phyloP scores from a whole-genome alignment of 1,140 invertebrate species.

The Heliconius hewitsoni region DNA sequence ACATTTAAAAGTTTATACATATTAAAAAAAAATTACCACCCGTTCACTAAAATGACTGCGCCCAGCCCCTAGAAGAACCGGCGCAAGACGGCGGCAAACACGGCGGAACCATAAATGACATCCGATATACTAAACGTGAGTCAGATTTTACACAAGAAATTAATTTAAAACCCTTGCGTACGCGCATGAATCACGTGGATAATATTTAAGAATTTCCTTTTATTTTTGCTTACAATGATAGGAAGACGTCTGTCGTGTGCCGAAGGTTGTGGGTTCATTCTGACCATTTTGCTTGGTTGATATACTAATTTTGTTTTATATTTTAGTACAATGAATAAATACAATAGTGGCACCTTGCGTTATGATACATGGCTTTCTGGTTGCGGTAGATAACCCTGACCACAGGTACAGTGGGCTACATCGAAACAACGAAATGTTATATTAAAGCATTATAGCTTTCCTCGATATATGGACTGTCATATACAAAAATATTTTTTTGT shows the following conservation, averaged over 20 bases:
- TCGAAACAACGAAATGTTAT: no score
- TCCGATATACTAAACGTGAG: slow-evolving; percentile 10
- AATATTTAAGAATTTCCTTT: slow-evolving; percentile 6
- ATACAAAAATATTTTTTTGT: no score
- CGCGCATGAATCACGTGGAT: slow-evolving; percentile 4
- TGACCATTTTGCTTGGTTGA: background rate
- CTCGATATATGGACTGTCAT: no score
- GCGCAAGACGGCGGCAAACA: background rate
- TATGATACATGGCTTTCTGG: no score
- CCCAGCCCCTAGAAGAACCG: no score
- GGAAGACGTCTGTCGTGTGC: background rate
- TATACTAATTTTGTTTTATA: background rate
- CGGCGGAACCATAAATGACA: slow-evolving; percentile 4
- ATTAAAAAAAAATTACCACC: no score
- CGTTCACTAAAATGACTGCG: no score
- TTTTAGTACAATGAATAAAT: background rate
- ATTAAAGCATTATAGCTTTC: no score
- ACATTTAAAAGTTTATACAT: no score
- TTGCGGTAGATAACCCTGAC: no score
- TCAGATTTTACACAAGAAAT: slow-evolving; percentile 20
- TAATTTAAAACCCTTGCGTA: slow-evolving; percentile 15
- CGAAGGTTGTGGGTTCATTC: background rate
- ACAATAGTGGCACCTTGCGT: no score
- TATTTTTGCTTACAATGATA: slow-evolving; percentile 10
- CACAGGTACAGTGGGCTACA: no score